These are phyloP conservation scores for Callipepla californica DNA, from an alignment of 2,113 vertebrate species.

Conservation along the genomic window DNA sequence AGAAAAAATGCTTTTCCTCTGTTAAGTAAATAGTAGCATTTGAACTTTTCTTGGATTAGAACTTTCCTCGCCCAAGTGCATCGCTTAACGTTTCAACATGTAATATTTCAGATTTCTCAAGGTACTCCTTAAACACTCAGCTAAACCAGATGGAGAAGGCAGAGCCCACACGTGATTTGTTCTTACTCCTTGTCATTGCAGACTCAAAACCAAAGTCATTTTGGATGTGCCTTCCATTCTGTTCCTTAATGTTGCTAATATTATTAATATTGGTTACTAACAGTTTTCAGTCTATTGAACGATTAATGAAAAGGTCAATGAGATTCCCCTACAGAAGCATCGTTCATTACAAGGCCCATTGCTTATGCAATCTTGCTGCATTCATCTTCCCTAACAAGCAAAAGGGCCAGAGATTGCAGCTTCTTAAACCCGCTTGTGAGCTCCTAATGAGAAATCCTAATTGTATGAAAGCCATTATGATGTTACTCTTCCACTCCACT, in stretches of 20 bases:
- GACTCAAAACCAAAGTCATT: neutral
- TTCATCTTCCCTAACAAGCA: conserved; percentile 51
- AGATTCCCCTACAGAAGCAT: conserved; percentile 10
- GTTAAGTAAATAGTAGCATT: conserved; percentile 16
- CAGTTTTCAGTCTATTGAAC: conserved; percentile 51
- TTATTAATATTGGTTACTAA: conserved; percentile 28
- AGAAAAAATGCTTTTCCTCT: neutral
- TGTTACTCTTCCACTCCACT: neutral
- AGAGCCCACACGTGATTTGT: neutral
- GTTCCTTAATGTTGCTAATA: neutral
- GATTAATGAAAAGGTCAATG: conserved; percentile 57
- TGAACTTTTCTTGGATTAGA: conserved; percentile 33
- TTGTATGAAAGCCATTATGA: conserved; percentile 20
- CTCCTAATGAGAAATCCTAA: conserved; percentile 56
- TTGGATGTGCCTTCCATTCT: neutral
- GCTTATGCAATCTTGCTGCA: neutral
- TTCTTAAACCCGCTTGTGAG: conserved; percentile 17
- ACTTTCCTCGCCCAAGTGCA: conserved; percentile 27
- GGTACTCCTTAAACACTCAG: conserved; percentile 24
- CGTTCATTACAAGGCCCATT: conserved; percentile 34
- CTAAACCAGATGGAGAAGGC: conserved; percentile 26
- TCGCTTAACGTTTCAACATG: conserved; percentile 27
- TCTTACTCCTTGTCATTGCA: neutral
- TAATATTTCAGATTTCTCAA: conserved; percentile 34
- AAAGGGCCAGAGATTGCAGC: conserved; percentile 17